Percentiles rank a stretch among this genome's conserved stretches.
phyloP scores from a whole-genome alignment of 2,888 invertebrate genomes.

The Polydrusus pterygomalis region DNA sequence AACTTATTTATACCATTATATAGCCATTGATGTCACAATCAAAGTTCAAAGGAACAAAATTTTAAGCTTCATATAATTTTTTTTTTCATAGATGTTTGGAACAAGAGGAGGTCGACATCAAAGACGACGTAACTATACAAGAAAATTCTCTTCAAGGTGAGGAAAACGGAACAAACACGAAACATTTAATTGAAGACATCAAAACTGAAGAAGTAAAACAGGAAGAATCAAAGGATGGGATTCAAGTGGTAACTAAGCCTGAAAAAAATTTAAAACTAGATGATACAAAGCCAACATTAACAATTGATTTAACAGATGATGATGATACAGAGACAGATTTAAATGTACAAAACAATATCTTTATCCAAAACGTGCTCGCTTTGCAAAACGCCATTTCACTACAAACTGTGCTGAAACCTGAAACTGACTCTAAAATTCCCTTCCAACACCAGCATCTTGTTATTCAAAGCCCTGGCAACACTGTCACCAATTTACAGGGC shows the following conservation, averaged over 20 bases:
- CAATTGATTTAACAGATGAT: conserved; percentile 14
- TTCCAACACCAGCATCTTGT: not conserved
- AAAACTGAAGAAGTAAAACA: not conserved
- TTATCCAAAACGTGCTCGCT: conserved; percentile 5
- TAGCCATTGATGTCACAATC: too few relatives aligned
- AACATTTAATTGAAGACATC: not conserved
- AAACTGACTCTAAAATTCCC: not conserved
- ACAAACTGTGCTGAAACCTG: not conserved
- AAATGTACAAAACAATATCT: not conserved
- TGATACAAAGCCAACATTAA: not conserved
- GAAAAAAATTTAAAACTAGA: not conserved
- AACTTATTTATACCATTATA: too few relatives aligned
- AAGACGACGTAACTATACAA: not conserved
- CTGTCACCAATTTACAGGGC: not conserved
- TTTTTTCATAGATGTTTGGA: not conserved
- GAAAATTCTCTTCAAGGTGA: not conserved
- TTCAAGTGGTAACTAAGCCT: not conserved
- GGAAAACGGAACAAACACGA: not conserved
- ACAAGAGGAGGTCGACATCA: not conserved
- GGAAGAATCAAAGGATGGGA: not conserved
- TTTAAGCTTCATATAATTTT: too few relatives aligned
- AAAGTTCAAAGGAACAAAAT: too few relatives aligned
- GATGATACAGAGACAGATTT: conserved; percentile 1
- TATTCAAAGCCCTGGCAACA: not conserved
- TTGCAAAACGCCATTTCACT: not conserved